Evolutionary conservation across 2,797 vertebrate species (phyloP).

Genomic region (Leptodactylus fallax): DNA sequence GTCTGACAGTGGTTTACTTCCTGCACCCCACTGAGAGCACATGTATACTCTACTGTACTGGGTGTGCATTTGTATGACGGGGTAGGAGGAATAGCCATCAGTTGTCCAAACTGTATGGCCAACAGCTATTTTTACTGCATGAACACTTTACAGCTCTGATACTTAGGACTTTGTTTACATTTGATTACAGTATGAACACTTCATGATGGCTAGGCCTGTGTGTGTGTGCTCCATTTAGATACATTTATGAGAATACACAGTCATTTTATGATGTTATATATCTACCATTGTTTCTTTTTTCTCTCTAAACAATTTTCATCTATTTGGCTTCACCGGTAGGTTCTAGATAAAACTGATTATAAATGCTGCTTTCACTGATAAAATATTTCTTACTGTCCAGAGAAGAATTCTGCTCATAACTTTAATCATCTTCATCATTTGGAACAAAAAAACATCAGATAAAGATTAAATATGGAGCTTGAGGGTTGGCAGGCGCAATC

Average conservation of each 20-base stretch:
- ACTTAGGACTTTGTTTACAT: too few species aligned
- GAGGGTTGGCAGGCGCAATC: constrained; percentile 51
- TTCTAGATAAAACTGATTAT: constrained; percentile 40
- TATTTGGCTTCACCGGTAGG: constrained; percentile 23
- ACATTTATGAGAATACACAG: not conserved
- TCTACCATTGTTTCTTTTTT: constrained; percentile 24
- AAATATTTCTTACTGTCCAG: constrained; percentile 44
- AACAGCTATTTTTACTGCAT: too few species aligned
- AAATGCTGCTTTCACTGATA: constrained; percentile 23
- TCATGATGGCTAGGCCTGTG: not conserved
- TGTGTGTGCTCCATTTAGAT: not conserved
- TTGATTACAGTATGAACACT: not conserved
- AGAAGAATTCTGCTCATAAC: constrained; percentile 51
- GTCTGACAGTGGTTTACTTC: too few species aligned
- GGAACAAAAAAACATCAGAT: constrained; percentile 44
- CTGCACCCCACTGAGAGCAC: too few species aligned
- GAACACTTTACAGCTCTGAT: too few species aligned
- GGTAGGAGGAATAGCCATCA: too few species aligned
- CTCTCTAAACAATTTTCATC: constrained; percentile 27
- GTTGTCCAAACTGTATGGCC: too few species aligned
- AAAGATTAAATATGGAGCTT: constrained; percentile 55
- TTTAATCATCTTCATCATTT: constrained; percentile 58
- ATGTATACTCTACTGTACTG: too few species aligned
- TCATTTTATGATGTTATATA: constrained; percentile 16
- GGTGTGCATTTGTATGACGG: too few species aligned